Evolutionary conservation across 2,888 invertebrate genomes (phyloP).

Genomic region (Ceraclea dissimilis): DNA sequence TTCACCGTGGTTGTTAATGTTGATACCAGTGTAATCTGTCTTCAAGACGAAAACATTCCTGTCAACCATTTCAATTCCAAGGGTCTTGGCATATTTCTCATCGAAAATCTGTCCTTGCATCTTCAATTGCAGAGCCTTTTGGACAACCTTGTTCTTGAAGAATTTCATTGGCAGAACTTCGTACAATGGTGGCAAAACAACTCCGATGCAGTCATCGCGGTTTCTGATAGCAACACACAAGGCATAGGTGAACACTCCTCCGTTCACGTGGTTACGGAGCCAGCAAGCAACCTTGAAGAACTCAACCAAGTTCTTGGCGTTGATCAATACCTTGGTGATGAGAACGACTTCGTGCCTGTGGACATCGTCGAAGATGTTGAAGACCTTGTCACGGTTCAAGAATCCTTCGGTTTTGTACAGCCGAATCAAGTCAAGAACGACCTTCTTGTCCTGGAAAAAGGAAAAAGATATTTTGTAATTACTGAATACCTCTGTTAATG

Average conservation of each 20-base stretch:
- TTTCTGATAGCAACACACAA: conserved; percentile 61
- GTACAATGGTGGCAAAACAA: conserved; percentile 64
- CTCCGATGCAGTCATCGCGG: conserved; percentile 56
- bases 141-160: conserved; percentile 63
- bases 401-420: conserved; percentile 28
- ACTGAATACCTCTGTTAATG: too few relatives aligned
- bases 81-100: conserved; percentile 47
- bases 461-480: not conserved
- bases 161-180: conserved; percentile 73
- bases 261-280: conserved; percentile 63
- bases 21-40: conserved; percentile 59
- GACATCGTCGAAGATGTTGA: conserved; percentile 52
- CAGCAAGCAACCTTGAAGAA: conserved; percentile 61
- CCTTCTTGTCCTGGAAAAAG: conserved; percentile 4
- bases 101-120: conserved; percentile 52
- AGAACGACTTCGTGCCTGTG: conserved; percentile 56
- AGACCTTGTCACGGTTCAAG: conserved; percentile 52
- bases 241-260: conserved; percentile 66
- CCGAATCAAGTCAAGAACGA: conserved; percentile 3
- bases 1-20: conserved; percentile 45
- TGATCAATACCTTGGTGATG: conserved; percentile 56
- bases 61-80: conserved; percentile 39
- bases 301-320: conserved; percentile 61
- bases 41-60: conserved; percentile 53
- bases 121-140: conserved; percentile 57